Base-by-base conservation (phyloP, 2,888 invertebrate species). In the Drosophila barbarae region DNA sequence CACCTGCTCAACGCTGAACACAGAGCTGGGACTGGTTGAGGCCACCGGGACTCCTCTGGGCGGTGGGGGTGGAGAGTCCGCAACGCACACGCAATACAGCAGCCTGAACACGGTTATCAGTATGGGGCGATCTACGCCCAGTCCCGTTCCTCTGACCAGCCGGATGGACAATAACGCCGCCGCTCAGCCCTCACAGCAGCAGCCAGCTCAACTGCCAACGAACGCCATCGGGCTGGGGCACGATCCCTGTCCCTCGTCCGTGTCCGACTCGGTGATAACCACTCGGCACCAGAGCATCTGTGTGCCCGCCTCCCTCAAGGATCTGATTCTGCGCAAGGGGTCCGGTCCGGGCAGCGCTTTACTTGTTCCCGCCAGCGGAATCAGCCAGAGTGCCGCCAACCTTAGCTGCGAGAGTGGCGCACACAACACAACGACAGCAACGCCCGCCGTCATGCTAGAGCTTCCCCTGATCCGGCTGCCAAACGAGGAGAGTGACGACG, bases 381-480 rank as follows among this genome's bases (percentile, higher is more conserved):
- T 71, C 47, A 87, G 84, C 69, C 77, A 72, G 55, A 85, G 83
- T 54, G 84, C 80, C 8, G 69, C 80, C 49, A 80, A 79, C 39
- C 71, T 84, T 5, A 73, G 69, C 42, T 56, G 64, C 36, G 63
- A 65, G 64, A 28, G 71, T 67, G 61, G 61, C 57, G 21, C 52
- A 28, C n/a, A 74, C n/a, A 12, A 12, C 30, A 41, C 64, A 35
- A 36, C 61, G 51, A 63, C 63, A 44, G 49, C 58, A 9, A 47
- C 73, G 34, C 53, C 85, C 12, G 76, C 89, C 69, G 89, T 89
- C 46, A 87, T 89, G 83, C 76, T 90, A 39, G 90, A 90, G 79
- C 76, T 90, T 76, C 90, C 90, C 47, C 77, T 90, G 44, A 89
- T 90, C 65, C 77, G 86, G 58, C 76, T 89, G 74, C 89, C 89